Evolutionary conservation across 2,797 vertebrate genomes (phyloP), one percentile per base, ranked within the genome.

Genomic region (Sebastes vulpes): DNA sequence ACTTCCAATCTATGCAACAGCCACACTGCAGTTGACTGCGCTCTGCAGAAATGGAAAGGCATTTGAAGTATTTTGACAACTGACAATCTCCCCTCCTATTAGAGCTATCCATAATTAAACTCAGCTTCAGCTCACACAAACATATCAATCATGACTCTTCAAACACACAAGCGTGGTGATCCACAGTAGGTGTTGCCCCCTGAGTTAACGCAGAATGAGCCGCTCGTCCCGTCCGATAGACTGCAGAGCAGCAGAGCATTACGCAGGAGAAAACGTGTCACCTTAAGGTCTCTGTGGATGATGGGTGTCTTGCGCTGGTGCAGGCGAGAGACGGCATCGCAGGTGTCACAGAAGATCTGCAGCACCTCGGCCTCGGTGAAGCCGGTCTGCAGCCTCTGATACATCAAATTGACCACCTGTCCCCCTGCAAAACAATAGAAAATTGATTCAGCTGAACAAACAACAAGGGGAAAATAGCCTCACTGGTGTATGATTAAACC

Each of bases 321-420:
- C 61, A 99, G 90, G 86, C 97, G 96, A 73, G 98, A 97, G 11
- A 99, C 97, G 0, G 98, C 98, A 75, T 99, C 98, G 16, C 98
- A 99, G 26, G 98, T 98, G 89, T 99, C 98, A 1, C 98, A 99
- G 91, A 99, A 99, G 91, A 99, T 98, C 94, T 99, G 98, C 53
- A 99, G 96, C n/a, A 98, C 98, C 93, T 99, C 98, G 0, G 88
- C 92, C 91, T 99, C 98, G 0, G 97, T 97, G 94, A 99, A 99
- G 28, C 98, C 98, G 0, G 96, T 99, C 93, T 99, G 98, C 76
- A 99, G 93, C 77, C 97, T 97, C 78, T 99, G 98, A 90, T 99
- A 99, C 98, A 99, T 99, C 81, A 99, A 92, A 87, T 99, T 99
- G 65, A 99, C 98, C 83, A 99, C 98, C 86, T 99, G 98, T 2